Conservation (phyloP, 2,113 vertebrate genomes). For the Patagioenas fasciata region DNA sequence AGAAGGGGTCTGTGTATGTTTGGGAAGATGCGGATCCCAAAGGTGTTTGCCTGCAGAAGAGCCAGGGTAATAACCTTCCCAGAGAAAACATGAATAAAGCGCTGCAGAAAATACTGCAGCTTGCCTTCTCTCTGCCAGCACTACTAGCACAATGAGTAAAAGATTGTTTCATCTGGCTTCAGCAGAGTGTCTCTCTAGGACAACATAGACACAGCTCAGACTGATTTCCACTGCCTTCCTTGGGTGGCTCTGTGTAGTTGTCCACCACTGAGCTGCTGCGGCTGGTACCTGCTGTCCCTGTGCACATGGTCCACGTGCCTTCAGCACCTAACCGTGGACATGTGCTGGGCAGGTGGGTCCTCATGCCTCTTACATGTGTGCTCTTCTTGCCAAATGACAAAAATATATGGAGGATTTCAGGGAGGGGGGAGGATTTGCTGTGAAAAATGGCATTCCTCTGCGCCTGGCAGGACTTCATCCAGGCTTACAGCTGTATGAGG, state of each 20-base stretch:
- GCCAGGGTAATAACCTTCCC: not conserved
- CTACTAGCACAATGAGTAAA: not conserved
- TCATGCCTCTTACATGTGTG: not conserved
- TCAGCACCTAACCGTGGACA: fast-evolving
- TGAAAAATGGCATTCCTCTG: not conserved
- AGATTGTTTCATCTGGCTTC: not conserved
- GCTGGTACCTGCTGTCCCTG: not conserved
- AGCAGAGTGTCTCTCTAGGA: not conserved
- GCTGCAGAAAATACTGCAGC: not conserved
- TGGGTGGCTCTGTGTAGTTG: not conserved
- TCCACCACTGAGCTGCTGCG: not conserved
- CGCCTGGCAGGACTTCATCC: not conserved
- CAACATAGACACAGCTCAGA: not conserved
- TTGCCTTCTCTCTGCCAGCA: not conserved
- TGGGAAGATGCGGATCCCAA: not conserved
- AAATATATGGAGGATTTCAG: not conserved
- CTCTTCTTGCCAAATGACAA: not conserved
- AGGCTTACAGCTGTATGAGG: not conserved
- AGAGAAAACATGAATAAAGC: not conserved
- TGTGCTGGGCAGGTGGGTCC: fast-evolving
- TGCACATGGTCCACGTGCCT: fast-evolving
- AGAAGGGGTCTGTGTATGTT: not conserved
- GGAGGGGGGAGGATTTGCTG: not conserved
- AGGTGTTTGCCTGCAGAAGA: not conserved
- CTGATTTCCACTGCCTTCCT: fast-evolving